Percentiles rank a stretch among this genome's conserved stretches.
These are phyloP conservation scores for Melanotus villosus DNA, from an alignment of 2,888 invertebrate species.

Conservation along the genomic window DNA sequence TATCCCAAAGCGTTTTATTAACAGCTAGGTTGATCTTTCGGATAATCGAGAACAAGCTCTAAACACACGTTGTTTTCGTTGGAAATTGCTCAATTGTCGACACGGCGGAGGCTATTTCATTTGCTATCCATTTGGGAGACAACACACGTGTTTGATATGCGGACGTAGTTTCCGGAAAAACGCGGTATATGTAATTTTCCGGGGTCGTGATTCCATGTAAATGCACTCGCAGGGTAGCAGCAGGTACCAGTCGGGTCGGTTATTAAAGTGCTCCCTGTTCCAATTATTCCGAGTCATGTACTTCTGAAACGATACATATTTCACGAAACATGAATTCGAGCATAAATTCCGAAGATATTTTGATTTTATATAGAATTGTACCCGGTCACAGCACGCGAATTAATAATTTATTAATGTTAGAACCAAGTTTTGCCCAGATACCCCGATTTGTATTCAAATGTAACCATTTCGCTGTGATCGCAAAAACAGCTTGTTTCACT, in stretches of 20 bases:
- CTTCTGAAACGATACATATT: constrained; percentile 17
- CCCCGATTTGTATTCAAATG: constrained; percentile 9
- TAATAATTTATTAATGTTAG: constrained; percentile 11
- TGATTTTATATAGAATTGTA: background rate
- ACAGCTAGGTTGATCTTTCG: constrained; percentile 8
- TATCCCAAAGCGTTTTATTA: constrained; percentile 19
- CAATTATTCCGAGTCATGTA: constrained; percentile 26
- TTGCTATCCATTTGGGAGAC: background rate
- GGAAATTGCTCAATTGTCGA: constrained; percentile 12
- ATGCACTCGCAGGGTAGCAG: constrained; percentile 9
- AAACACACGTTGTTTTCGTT: constrained; percentile 8
- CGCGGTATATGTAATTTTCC: constrained; percentile 36
- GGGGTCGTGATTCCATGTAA: constrained; percentile 23
- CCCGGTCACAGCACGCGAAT: background rate
- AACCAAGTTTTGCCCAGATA: background rate
- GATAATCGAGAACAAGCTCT: constrained; percentile 2
- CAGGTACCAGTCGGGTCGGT: background rate
- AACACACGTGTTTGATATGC: constrained; percentile 21
- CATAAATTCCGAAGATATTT: constrained; percentile 12
- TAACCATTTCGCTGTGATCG: background rate
- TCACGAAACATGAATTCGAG: constrained; percentile 14
- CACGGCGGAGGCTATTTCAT: background rate
- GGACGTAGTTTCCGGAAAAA: constrained; percentile 17
- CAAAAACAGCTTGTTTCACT: too few species aligned
- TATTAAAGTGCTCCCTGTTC: constrained; percentile 16